A percentile compares a stretch with the other conserved stretches of the same genome.
Conservation (phyloP, 2,113 vertebrate species). For the Apus apus region DNA sequence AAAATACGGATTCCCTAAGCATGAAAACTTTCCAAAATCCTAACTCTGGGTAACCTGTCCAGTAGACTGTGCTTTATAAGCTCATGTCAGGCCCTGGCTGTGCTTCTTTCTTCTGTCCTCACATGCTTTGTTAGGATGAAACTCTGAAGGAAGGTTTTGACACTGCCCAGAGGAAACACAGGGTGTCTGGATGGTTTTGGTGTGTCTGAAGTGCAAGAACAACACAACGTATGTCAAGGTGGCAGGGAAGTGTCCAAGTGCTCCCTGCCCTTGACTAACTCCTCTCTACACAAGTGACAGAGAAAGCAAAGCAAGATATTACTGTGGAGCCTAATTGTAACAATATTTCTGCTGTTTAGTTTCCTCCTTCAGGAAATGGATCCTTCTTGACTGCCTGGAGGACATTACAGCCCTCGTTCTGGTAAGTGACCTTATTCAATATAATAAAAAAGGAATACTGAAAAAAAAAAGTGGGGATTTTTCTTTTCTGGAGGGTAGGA, state of each 20-base stretch:
- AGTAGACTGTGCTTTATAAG: neutral
- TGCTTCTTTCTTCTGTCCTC: neutral
- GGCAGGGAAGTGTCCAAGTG: neutral
- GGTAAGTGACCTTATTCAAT: neutral
- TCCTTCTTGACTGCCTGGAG: neutral
- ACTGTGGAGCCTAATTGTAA: neutral
- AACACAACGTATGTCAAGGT: neutral
- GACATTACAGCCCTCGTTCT: neutral
- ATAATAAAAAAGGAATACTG: neutral
- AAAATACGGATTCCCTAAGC: neutral
- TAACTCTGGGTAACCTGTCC: neutral
- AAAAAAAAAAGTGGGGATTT: neutral
- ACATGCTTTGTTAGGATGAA: neutral
- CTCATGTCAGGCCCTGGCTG: neutral
- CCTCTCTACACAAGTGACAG: neutral
- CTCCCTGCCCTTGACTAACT: neutral
- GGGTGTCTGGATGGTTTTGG: neutral
- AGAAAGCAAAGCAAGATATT: neutral
- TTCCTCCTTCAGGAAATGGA: neutral
- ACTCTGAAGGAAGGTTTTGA: neutral
- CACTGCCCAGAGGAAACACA: neutral
- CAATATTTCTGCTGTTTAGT: neutral
- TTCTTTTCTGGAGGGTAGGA: neutral
- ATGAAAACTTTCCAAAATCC: neutral
- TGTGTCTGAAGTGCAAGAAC: neutral